These are phyloP conservation scores for Drosophila maculinotata DNA, from an alignment of 2,888 invertebrate genomes.

Conservation along the genomic window DNA sequence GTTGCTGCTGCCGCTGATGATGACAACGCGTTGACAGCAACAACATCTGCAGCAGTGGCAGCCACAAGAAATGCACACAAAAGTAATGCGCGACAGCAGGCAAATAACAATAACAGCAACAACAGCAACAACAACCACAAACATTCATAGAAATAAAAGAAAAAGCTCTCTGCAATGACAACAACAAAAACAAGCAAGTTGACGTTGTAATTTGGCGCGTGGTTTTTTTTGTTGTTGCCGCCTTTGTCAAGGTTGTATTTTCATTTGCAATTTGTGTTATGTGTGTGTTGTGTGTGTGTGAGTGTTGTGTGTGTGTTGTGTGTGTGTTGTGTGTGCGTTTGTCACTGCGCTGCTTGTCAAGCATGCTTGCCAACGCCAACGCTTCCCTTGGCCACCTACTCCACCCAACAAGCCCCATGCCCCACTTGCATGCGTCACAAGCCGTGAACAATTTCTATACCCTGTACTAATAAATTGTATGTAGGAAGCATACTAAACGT, in stretches of 20 bases:
- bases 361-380: conserved; percentile 48
- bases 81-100: conserved; percentile 49
- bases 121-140: conserved; percentile 17
- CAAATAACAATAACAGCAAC: conserved; percentile 24
- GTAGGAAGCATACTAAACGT: background rate
- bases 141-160: conserved; percentile 43
- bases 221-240: conserved; percentile 48
- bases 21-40: conserved; percentile 52
- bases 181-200: conserved; percentile 38
- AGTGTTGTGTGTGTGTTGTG: conserved; percentile 17
- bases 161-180: conserved; percentile 42
- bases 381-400: conserved; percentile 30
- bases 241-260: conserved; percentile 74
- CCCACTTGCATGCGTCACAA: conserved; percentile 35
- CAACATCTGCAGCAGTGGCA: conserved; percentile 13
- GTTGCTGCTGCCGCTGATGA: conserved; percentile 38
- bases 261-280: conserved; percentile 57
- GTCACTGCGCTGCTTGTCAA: conserved; percentile 27
- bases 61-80: conserved; percentile 41
- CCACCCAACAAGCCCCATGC: conserved; percentile 8
- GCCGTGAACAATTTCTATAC: conserved; percentile 44
- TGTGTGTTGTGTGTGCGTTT: conserved; percentile 12
- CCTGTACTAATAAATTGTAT: conserved; percentile 7
- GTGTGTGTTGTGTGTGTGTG: conserved; percentile 12
- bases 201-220: conserved; percentile 68